Percentiles rank a stretch among this genome's conserved stretches.
Conservation (phyloP, 2,888 invertebrate genomes). For the Piscicola geometra region DNA sequence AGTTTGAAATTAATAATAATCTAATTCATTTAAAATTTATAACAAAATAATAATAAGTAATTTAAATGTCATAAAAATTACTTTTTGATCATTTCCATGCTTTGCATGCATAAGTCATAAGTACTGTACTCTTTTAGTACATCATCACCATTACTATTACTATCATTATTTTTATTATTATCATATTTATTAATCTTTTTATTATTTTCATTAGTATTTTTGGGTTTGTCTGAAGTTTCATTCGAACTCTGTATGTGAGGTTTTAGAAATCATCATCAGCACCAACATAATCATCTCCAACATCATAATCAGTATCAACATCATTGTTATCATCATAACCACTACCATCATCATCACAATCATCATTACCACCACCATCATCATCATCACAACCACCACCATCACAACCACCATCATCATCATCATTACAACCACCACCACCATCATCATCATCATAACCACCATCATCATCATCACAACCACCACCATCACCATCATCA, state of each 20-base stretch:
- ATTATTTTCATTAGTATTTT: constrained; percentile 10
- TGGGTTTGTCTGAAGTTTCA: background rate
- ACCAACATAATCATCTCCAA: too few species aligned
- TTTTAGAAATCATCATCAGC: too few species aligned
- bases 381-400: too few species aligned
- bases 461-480: background rate
- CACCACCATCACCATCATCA: background rate
- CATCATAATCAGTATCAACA: too few species aligned
- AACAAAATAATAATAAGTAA: background rate
- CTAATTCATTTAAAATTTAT: background rate
- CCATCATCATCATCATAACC: too few species aligned
- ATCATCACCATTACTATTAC: background rate
- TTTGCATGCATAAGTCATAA: constrained; percentile 12
- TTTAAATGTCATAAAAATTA: background rate
- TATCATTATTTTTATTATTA: background rate
- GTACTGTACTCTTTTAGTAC: background rate
- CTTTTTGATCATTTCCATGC: background rate
- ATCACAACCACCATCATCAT: too few species aligned
- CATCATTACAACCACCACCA: too few species aligned
- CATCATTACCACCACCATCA: too few species aligned
- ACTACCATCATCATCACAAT: too few species aligned
- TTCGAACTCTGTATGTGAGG: background rate
- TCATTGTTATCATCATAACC: too few species aligned
- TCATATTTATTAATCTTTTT: background rate
- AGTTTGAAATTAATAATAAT: background rate